A percentile compares a stretch with the other conserved stretches of the same genome.
These are phyloP conservation scores for Zygaena filipendulae DNA, from an alignment of 2,888 invertebrate species.

Conservation along the genomic window DNA sequence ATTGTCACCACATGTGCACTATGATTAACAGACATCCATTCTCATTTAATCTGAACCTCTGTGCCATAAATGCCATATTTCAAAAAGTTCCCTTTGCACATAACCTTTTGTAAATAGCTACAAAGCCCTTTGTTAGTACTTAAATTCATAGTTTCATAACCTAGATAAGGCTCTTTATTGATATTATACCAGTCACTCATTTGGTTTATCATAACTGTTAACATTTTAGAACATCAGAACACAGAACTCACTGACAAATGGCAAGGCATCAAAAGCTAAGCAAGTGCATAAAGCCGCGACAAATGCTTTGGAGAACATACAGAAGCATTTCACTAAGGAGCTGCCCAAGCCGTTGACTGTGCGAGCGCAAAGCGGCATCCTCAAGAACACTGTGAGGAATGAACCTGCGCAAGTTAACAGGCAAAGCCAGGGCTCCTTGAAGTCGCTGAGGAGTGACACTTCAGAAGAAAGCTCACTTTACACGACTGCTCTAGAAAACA, in stretches of 20 bases:
- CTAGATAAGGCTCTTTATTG: too few species aligned
- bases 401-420: conserved; percentile 26
- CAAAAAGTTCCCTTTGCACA: too few species aligned
- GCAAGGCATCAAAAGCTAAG: conserved; percentile 57
- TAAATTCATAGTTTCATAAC: too few species aligned
- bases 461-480: conserved; percentile 83
- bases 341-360: conserved; percentile 39
- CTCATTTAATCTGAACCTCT: too few species aligned
- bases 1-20: too few species aligned
- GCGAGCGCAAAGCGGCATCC: conserved; percentile 49
- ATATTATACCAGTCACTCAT: too few species aligned
- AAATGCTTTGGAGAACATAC: conserved; percentile 47
- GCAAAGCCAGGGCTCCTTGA: conserved; percentile 32
- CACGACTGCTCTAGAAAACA: conserved; percentile 80
- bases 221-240: conserved; percentile 49
- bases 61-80: too few species aligned
- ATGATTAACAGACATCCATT: too few species aligned
- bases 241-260: conserved; percentile 32
- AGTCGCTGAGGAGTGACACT: conserved; percentile 71
- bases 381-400: conserved; percentile 49
- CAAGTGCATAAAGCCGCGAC: conserved; percentile 44
- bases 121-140: too few species aligned
- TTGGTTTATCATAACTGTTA: too few species aligned
- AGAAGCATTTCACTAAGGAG: conserved; percentile 50
- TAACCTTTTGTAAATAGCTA: too few species aligned